Percentiles rank a stretch among this genome's conserved stretches.
phyloP scores from a whole-genome alignment of 1,140 invertebrate genomes.

The Eciton burchellii region DNA sequence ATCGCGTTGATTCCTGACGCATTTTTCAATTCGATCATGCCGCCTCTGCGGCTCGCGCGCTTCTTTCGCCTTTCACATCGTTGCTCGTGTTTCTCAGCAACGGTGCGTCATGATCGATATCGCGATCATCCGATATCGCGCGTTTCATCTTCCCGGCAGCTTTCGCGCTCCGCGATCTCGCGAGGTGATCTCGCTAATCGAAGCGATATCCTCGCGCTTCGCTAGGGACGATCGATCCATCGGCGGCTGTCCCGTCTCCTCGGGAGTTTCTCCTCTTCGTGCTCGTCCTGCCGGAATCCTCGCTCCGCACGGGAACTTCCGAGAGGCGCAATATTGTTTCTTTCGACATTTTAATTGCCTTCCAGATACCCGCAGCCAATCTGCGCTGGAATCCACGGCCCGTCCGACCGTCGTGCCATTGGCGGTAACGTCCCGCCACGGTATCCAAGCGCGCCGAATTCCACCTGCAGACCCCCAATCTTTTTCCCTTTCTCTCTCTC shows the following conservation, averaged over 20 bases:
- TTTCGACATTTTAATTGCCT: slow-evolving; percentile 75
- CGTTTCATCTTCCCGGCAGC: not conserved
- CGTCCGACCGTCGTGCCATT: slow-evolving; percentile 55
- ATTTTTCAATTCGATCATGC: too few relatives aligned
- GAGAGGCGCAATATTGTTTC: slow-evolving; percentile 73
- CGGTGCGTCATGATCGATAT: too few relatives aligned
- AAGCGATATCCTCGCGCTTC: not conserved
- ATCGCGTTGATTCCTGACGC: too few relatives aligned
- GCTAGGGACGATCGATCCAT: slow-evolving; percentile 14
- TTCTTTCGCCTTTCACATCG: too few relatives aligned
- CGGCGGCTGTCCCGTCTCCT: slow-evolving; percentile 23
- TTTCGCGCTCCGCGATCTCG: not conserved
- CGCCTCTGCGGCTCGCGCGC: too few relatives aligned
- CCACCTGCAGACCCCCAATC: slow-evolving; percentile 55
- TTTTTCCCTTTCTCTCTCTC: not conserved
- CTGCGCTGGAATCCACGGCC: slow-evolving; percentile 44
- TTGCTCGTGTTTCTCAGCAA: too few relatives aligned
- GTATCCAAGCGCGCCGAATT: slow-evolving; percentile 63
- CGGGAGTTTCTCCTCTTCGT: not conserved
- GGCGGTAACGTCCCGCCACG: slow-evolving; percentile 53
- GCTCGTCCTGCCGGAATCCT: slow-evolving; percentile 52
- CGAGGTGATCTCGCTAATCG: not conserved
- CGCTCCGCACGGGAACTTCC: slow-evolving; percentile 54
- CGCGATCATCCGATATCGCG: too few relatives aligned
- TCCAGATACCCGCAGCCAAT: slow-evolving; percentile 60